Percentiles rank a stretch among this genome's conserved stretches.
These are phyloP conservation scores for Sebastes dallii DNA, from an alignment of 2,797 vertebrate genomes.

Conservation along the genomic window DNA sequence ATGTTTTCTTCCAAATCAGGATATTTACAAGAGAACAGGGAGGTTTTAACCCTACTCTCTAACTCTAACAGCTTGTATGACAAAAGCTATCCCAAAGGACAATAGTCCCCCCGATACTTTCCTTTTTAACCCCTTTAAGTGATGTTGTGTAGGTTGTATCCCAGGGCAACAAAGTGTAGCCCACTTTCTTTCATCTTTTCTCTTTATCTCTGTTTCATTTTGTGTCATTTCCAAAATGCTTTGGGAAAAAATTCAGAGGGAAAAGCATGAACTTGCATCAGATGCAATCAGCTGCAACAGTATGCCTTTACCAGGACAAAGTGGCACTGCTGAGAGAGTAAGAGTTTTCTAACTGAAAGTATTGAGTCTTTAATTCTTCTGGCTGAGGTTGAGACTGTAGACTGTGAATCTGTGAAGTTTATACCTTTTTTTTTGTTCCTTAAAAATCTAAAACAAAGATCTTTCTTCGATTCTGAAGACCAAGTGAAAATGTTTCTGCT, in stretches of 20 bases:
- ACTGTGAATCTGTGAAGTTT: background rate
- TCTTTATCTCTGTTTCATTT: background rate
- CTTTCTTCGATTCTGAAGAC: background rate
- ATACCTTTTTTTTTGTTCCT: background rate
- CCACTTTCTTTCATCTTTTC: background rate
- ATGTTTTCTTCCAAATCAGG: background rate
- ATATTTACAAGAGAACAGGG: background rate
- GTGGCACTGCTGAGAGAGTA: background rate
- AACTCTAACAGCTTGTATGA: background rate
- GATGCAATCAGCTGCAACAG: background rate
- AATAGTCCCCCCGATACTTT: background rate
- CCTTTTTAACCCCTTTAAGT: background rate
- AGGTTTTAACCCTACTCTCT: fast-evolving
- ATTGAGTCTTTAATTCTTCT: background rate
- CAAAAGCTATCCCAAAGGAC: background rate
- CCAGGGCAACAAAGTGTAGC: background rate
- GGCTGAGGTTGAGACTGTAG: background rate
- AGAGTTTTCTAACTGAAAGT: background rate
- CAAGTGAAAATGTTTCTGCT: background rate
- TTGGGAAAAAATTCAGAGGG: background rate
- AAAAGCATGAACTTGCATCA: background rate
- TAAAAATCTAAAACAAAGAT: background rate
- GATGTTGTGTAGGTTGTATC: background rate
- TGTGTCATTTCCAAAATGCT: background rate
- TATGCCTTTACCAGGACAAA: background rate